phyloP scores from a whole-genome alignment of 1,140 invertebrate species.

The Macrobrachium nipponense region DNA sequence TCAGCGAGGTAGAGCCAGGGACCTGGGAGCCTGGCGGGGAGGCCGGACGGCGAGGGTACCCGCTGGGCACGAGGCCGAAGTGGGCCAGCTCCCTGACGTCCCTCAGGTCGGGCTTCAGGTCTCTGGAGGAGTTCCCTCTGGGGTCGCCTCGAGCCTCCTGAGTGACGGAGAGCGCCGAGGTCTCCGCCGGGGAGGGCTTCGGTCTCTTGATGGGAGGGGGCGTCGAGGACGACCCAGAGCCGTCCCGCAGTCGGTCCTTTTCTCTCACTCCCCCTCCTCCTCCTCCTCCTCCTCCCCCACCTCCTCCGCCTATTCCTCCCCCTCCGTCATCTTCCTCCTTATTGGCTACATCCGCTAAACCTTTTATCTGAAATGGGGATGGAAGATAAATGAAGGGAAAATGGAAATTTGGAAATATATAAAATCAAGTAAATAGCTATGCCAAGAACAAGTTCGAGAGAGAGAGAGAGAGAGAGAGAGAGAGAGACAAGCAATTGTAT shows the following conservation, averaged over 20 bases:
- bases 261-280: conserved; percentile 72
- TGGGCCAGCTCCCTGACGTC: conserved; percentile 52
- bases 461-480: background rate
- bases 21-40: conserved; percentile 37
- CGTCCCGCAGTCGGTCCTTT: conserved; percentile 41
- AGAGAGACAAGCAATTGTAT: conserved; percentile 26
- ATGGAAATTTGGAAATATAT: background rate
- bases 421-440: background rate
- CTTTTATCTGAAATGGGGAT: conserved; percentile 74
- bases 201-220: conserved; percentile 55
- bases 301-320: conserved; percentile 80
- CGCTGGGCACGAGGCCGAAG: conserved; percentile 40
- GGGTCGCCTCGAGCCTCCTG: conserved; percentile 38
- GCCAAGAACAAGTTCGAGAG: background rate
- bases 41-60: conserved; percentile 43
- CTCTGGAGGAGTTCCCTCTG: conserved; percentile 25
- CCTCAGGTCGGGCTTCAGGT: conserved; percentile 24
- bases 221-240: conserved; percentile 40
- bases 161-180: background rate
- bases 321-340: conserved; percentile 59
- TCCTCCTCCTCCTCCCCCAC: conserved; percentile 75
- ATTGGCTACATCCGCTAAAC: conserved; percentile 82
- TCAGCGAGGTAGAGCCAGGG: conserved; percentile 31
- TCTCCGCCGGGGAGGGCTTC: conserved; percentile 53
- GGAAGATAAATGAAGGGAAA: no score